Base-by-base conservation (phyloP, 1,140 invertebrate genomes). In the Cardiocondyla obscurior region DNA sequence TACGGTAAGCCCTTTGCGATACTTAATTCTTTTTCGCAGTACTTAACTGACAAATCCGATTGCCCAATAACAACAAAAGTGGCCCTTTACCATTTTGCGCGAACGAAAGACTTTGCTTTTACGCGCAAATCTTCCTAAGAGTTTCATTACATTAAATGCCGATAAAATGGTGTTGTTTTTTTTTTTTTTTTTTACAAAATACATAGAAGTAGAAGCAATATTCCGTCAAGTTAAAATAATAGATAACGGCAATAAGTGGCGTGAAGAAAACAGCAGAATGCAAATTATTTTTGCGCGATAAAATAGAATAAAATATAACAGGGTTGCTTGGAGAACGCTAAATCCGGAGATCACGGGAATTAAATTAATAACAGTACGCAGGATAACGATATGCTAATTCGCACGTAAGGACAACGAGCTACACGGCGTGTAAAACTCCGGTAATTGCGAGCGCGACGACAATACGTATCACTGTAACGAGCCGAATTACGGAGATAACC, bases 1-100 rank as follows among this genome's bases (percentile, higher is more conserved):
- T 72, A 82, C 62, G 86, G 86, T 88, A 62, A 88, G 85, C 28
- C 36, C 30, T 25, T 10, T n/a, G 14, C 44, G 19, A 46, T 36
- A 33, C 46, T 70, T 53, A 58, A 33, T 70, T 36, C 39, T 64
- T 76, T 44, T 10, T 19, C 16, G n/a, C 44, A 16, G 6, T 64
- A 25, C 12, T 77, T 36, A 25, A 33, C 19, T 36, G 42, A 64
- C 67, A 60, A 73, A 84, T 16, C 12, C 30, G 19, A 55, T 42
- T 30, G 22, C 36, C 8, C 22, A 33, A 39, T 16, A 70, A 57
- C 28, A 53, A 49, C 25, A n/a, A 85, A 77, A 83, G 14, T 7
- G n/a, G 14, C 51, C 57, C 51, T 76, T 49, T 64, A 1, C 7
- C 44, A 10, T 12, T 25, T 57, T 39, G 5, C 19, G 8, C 30